Percentiles rank a stretch among this genome's conserved stretches.
phyloP scores from a whole-genome alignment of 2,797 vertebrate genomes.

The Champsocephalus gunnari region DNA sequence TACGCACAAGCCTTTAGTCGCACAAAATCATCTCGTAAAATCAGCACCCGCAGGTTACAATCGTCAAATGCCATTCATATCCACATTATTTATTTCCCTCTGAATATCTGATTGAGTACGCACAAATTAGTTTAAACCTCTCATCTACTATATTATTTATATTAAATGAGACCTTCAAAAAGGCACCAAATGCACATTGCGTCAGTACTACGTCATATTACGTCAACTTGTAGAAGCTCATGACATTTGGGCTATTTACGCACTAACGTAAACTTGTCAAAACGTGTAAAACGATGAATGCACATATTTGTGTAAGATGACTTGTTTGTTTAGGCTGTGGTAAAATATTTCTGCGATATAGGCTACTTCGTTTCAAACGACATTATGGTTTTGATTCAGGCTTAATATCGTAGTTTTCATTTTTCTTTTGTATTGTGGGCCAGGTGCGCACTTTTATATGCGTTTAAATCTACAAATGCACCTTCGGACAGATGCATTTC shows the following conservation, averaged over 20 bases:
- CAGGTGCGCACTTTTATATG: not conserved
- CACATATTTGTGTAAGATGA: not conserved
- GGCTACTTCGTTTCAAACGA: not conserved
- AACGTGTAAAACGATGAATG: too few relatives aligned
- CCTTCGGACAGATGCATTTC: not conserved
- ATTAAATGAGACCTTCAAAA: not conserved
- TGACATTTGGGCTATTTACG: not conserved
- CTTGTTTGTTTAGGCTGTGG: not conserved
- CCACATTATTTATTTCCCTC: accelerated
- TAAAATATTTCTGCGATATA: not conserved
- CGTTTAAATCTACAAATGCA: not conserved
- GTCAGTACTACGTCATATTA: not conserved
- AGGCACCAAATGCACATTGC: accelerated
- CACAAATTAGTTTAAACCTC: not conserved
- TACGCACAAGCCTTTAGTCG: not conserved
- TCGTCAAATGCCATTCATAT: not conserved
- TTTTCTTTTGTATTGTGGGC: too few relatives aligned
- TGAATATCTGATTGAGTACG: not conserved
- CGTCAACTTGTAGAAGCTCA: not conserved
- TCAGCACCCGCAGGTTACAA: accelerated
- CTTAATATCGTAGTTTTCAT: too few relatives aligned
- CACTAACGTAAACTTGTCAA: not conserved
- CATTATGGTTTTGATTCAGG: not conserved
- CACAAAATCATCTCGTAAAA: not conserved
- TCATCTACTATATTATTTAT: not conserved